Evolutionary conservation across 2,888 invertebrate genomes (phyloP), one percentile per base, ranked within the genome.

Genomic region (Amphipyra berbera): DNA sequence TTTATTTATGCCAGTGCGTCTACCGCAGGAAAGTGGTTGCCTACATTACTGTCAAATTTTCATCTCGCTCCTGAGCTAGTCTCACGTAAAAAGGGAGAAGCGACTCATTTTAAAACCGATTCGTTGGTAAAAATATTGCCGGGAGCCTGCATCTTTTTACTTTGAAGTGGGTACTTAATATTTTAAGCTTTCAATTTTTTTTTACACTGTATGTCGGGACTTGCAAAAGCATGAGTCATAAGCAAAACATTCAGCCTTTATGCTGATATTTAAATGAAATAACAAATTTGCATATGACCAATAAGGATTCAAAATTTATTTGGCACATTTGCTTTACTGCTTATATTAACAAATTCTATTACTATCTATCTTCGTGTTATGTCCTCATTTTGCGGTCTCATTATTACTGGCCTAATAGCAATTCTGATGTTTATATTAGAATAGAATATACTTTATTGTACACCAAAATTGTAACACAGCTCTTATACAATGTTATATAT

Each of bases 1-100:
- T 79, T 79, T 79, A 79, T 79, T 77, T 75, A 79, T 79, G 59
- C 61, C 53, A 65, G 52, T 63, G 65, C 85, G 84, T 82, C 79
- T 76, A 62, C 76, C 82, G 82, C 82, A 30, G 49, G 85, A 86
- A 88, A 91, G 90, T 90, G 91, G 88, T 83, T 88, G 89, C 78
- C 78, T 82, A 82, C 90, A 91, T 92, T 91, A 90, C 88, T 85
- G 86, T 85, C 85, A 88, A 89, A 89, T 88, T 88, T 87, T 84
- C 82, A 78, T 81, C 78, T 81, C 79, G 76, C 73, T 82, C 65
- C 68, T 68, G 67, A 61, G 64, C 73, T 73, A 68, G 69, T 62
- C 38, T 47, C 38, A 57, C 61, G 62, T 73, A 67, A 78, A 78
- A 76, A 60, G 64, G 38, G 48, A 62, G 68, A 76, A 73, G 67